phyloP scores from a whole-genome alignment of 2,797 vertebrate genomes.

The Falco cherrug region DNA sequence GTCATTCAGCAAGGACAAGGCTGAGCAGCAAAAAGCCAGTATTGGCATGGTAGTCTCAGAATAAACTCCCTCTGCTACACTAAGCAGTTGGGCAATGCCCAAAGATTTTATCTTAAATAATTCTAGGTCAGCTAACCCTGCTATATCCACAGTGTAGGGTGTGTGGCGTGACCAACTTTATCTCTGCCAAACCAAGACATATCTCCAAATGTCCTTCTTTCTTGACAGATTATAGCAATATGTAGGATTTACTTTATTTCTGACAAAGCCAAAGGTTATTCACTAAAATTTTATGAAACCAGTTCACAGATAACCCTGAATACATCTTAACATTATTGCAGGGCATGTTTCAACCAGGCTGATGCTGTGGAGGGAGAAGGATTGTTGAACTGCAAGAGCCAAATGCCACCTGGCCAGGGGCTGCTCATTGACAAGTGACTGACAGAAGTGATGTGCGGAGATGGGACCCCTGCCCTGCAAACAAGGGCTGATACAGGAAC shows the following conservation, averaged over 20 bases:
- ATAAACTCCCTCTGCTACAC: background rate
- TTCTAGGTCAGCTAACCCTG: background rate
- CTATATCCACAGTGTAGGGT: background rate
- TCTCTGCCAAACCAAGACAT: background rate
- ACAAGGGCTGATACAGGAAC: background rate
- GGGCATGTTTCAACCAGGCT: background rate
- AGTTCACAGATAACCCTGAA: rapidly evolving
- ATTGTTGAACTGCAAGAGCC: background rate
- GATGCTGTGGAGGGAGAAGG: background rate
- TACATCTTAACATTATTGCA: rapidly evolving
- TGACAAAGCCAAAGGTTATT: background rate
- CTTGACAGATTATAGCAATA: background rate
- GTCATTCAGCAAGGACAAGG: background rate
- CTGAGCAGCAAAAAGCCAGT: background rate
- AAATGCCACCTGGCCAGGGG: background rate
- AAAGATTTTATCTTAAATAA: slow-evolving; percentile 49
- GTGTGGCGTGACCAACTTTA: background rate
- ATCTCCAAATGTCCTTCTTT: background rate
- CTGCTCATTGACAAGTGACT: rapidly evolving
- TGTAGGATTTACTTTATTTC: background rate
- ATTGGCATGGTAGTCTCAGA: background rate
- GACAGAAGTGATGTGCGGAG: background rate
- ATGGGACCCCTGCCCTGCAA: background rate
- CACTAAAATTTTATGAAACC: background rate
- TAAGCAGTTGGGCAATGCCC: slow-evolving; percentile 13